Evolutionary conservation across 2,797 vertebrate species (phyloP).

Genomic region (Phaenicophaeus curvirostris): DNA sequence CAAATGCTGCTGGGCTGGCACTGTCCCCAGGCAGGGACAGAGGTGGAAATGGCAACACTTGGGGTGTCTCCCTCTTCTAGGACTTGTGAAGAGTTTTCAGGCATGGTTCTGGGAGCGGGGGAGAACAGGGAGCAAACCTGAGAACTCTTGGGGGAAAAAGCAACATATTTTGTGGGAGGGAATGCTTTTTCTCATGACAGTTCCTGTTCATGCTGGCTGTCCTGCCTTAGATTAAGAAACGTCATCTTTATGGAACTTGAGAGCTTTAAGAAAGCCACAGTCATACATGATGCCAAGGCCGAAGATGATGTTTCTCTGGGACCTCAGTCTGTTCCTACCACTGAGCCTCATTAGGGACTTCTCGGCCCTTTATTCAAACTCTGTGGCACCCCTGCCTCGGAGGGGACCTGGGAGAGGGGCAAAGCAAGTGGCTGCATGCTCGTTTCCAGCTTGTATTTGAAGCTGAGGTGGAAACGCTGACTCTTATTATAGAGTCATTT

Average conservation of each 20-base stretch:
- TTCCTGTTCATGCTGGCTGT: neutral
- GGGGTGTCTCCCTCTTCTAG: neutral
- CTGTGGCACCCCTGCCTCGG: rapidly evolving
- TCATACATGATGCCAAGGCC: too few relatives aligned
- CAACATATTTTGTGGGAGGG: neutral
- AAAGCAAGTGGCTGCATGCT: neutral
- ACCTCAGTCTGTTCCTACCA: neutral
- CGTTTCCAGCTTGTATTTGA: neutral
- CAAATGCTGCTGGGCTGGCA: neutral
- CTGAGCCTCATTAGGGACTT: neutral
- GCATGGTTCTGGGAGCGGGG: neutral
- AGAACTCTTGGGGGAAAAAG: neutral
- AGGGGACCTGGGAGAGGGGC: neutral
- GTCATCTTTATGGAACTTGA: neutral
- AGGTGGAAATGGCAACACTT: neutral
- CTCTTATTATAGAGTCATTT: neutral
- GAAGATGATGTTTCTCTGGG: neutral
- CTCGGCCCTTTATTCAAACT: neutral
- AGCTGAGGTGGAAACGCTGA: neutral
- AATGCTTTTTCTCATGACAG: neutral
- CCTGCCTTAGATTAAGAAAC: neutral
- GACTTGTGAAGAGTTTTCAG: neutral
- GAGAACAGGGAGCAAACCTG: neutral
- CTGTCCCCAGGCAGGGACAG: neutral
- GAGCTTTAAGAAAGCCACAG: neutral